Base-by-base conservation (phyloP, 2,113 vertebrate species). In the Zootoca vivipara region DNA sequence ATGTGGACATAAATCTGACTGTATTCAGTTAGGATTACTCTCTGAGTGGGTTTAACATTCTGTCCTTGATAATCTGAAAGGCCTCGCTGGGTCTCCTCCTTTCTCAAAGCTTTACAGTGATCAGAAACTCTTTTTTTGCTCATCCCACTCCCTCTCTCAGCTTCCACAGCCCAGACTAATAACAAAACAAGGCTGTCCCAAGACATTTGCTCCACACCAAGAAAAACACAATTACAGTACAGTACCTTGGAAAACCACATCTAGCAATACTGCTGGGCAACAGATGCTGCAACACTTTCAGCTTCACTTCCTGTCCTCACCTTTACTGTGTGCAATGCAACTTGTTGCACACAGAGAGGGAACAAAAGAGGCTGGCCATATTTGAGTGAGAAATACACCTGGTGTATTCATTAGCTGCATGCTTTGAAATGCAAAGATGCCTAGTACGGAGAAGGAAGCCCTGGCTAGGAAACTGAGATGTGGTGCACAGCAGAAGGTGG, bases 141-240 rank as follows among this genome's bases (percentile, higher is more conserved):
- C 3, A 62, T 30, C 52, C 46, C 46, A 12, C 46, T n/a, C 7
- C 20, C 42, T 24, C n/a, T 56, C 20, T 73, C 69, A 72, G 40
- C 16, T 56, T 35, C 20, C 42, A 70, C 16, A 83, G 42, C 35
- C 30, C 83, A 72, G 33, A 12, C 46, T 24, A 1, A 56, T 56
- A 73, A 35, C 30, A 73, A 84, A 56, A 73, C 69, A 84, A 83
- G 67, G 82, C 40, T 52, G 28, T 24, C 67, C 67, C 82, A 72
- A 83, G 82, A 46, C 82, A 72, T 72, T 83, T 83, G 82, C 40
- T 33, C 67, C 42, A 70, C 82, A 72, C 30, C 65, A 83, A 83
- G 40, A 20, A 24, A 70, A 83, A 72, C 70, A 84, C 70, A 69
- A 46, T 20, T 52, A n/a, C n/a, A n/a, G n/a, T n/a, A n/a, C n/a